Evolutionary conservation across 2,888 invertebrate species (phyloP).

Genomic region (Rhagium mordax): DNA sequence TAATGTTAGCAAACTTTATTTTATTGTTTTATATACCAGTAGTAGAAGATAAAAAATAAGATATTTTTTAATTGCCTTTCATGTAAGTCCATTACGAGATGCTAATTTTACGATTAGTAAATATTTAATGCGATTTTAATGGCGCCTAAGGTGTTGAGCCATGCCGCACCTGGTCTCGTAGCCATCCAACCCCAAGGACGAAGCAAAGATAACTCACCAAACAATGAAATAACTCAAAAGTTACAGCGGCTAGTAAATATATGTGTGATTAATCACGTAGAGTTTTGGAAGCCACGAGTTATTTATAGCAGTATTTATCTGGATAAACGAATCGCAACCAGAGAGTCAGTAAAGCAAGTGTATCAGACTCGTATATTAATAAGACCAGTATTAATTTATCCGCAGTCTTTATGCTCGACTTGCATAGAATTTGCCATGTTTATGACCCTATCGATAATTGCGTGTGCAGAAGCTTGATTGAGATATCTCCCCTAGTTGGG

Average conservation of each 20-base stretch:
- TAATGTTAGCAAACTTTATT: neutral
- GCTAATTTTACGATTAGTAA: conserved; percentile 45
- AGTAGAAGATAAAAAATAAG: neutral
- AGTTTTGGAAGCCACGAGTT: conserved; percentile 65
- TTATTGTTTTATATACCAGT: neutral
- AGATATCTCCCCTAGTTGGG: conserved; percentile 64
- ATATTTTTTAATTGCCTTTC: neutral
- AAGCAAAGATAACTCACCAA: conserved; percentile 61
- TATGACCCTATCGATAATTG: conserved; percentile 66
- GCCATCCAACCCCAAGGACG: conserved; percentile 44
- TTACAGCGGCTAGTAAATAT: conserved; percentile 62
- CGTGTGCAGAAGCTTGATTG: conserved; percentile 66
- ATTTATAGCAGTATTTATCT: conserved; percentile 65
- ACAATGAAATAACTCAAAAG: conserved; percentile 64
- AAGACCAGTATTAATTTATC: conserved; percentile 64
- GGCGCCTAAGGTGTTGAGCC: conserved; percentile 49
- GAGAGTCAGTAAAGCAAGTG: conserved; percentile 26
- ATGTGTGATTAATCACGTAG: conserved; percentile 65
- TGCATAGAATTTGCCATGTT: conserved; percentile 64
- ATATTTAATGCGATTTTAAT: conserved; percentile 58
- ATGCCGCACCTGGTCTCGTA: conserved; percentile 46
- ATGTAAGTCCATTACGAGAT: neutral
- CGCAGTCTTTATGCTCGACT: conserved; percentile 59
- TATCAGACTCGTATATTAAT: conserved; percentile 59
- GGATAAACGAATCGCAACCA: conserved; percentile 59